Evolutionary conservation across 2,113 vertebrate species (phyloP), one percentile per base, ranked within the genome.

Genomic region (Empidonax alnorum): DNA sequence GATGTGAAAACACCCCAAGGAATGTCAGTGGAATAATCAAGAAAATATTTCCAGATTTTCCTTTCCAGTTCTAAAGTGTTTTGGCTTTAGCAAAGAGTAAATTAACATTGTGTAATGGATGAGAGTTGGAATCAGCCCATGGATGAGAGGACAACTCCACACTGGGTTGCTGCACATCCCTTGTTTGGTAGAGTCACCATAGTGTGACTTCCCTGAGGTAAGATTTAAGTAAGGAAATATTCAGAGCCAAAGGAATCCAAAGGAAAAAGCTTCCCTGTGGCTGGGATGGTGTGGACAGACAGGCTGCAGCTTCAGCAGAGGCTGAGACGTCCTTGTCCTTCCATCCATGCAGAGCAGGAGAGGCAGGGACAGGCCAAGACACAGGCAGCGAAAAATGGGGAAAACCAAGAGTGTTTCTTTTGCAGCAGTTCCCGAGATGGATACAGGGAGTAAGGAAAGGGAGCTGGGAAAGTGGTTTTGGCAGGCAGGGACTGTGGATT

Each of bases 11-110:
- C 37, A 68, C 17, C 80, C 88, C 31, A 19, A 93, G 90, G 90
- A 96, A 92, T 83, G 46, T 84, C 88, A 52, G 47, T 78, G 80
- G 52, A 84, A 87, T 27, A 87, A 61, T 53, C 88, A 76, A 90
- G 52, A 75, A 88, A 96, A 82, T 65, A 53, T 49, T 92, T 93
- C 90, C 90, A 96, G 88, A 78, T 52, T 80, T 90, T 35, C 31
- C 69, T 88, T 55, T 78, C 72, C 92, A 89, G 73, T 68, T 84
- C 65, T 42, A 81, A 69, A 94, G 87, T 6, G 30, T 73, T 80
- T 91, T 90, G 93, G 90, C 93, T 19, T 39, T 2, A 41, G 68
- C 73, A 22, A 71, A 79, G 62, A 49, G n/a, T 53, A 37, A 84
- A 90, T 71, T 6, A 44, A 30, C 12, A 3, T 56, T 20, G 82